Conservation (phyloP, 1,140 invertebrate species). For the Drosophila miranda region DNA sequence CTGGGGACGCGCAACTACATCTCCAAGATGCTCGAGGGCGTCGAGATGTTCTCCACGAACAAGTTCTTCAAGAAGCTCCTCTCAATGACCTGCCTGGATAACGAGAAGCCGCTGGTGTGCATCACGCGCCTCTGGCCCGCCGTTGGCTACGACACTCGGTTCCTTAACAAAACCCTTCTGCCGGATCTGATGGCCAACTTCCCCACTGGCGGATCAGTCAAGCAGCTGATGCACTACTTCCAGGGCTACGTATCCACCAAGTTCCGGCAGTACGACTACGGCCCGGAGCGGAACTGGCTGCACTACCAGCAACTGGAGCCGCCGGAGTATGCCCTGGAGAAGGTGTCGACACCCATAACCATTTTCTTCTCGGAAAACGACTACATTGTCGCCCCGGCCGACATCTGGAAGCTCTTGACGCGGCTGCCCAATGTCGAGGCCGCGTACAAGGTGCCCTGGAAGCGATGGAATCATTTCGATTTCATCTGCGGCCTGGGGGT, state of each 20-base stretch:
- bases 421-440: slow-evolving; percentile 74
- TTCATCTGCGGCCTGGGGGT: slow-evolving; percentile 87
- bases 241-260: slow-evolving; percentile 82
- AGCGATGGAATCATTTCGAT: slow-evolving; percentile 89
- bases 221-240: slow-evolving; percentile 83
- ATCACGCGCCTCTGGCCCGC: slow-evolving; percentile 84
- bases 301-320: slow-evolving; percentile 83
- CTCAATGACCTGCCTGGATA: slow-evolving; percentile 83
- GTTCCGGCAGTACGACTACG: slow-evolving; percentile 83
- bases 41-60: slow-evolving; percentile 84
- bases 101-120: slow-evolving; percentile 83
- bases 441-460: slow-evolving; percentile 83
- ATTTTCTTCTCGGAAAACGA: slow-evolving; percentile 87
- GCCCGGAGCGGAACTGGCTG: slow-evolving; percentile 82
- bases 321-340: slow-evolving; percentile 85
- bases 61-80: slow-evolving; percentile 83
- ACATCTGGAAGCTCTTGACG: slow-evolving; percentile 84
- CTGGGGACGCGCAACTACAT: slow-evolving; percentile 79
- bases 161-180: slow-evolving; percentile 82
- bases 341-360: slow-evolving; percentile 85
- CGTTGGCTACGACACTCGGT: slow-evolving; percentile 83
- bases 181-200: slow-evolving; percentile 83
- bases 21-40: slow-evolving; percentile 83
- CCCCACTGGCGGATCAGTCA: slow-evolving; percentile 84
- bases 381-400: slow-evolving; percentile 84